Conservation (phyloP, 2,797 vertebrate species). For the Echiichthys vipera region DNA sequence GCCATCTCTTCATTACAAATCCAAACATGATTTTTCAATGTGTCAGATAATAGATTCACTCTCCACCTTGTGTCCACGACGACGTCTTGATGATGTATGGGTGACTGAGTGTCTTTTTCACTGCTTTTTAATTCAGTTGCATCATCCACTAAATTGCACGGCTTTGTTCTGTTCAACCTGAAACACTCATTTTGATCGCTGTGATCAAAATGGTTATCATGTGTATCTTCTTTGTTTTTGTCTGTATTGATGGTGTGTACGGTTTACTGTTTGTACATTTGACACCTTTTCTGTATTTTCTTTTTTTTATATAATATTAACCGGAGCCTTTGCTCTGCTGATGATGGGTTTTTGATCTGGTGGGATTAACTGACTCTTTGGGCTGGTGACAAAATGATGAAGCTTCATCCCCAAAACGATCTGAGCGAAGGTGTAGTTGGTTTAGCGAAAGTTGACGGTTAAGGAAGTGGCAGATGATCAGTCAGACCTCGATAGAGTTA, state of each 20-base stretch:
- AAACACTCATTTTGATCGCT: conserved; percentile 74
- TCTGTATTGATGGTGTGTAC: conserved; percentile 32
- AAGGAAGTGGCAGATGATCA: background rate
- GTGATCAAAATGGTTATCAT: conserved; percentile 72
- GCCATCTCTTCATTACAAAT: conserved; percentile 12
- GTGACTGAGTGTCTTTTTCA: conserved; percentile 10
- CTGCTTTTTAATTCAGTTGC: conserved; percentile 14
- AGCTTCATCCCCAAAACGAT: conserved; percentile 61
- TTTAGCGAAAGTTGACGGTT: conserved; percentile 22
- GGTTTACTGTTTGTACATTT: conserved; percentile 37
- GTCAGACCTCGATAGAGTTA: background rate
- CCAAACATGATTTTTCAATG: conserved; percentile 8
- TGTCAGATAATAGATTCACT: conserved; percentile 53
- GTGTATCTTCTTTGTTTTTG: conserved; percentile 15
- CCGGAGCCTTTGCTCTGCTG: conserved; percentile 16
- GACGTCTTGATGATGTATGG: conserved; percentile 18
- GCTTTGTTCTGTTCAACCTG: conserved; percentile 54
- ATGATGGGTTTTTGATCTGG: conserved; percentile 8
- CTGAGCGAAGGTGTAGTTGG: conserved; percentile 9
- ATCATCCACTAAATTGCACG: conserved; percentile 68
- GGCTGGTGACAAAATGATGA: conserved; percentile 53
- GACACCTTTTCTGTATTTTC: conserved; percentile 38
- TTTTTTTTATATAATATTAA: conserved; percentile 32
- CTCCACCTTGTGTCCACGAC: conserved; percentile 19
- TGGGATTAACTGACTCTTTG: conserved; percentile 30